Evolutionary conservation across 2,888 invertebrate species (phyloP).

Genomic region (Therioaphis trifolii): DNA sequence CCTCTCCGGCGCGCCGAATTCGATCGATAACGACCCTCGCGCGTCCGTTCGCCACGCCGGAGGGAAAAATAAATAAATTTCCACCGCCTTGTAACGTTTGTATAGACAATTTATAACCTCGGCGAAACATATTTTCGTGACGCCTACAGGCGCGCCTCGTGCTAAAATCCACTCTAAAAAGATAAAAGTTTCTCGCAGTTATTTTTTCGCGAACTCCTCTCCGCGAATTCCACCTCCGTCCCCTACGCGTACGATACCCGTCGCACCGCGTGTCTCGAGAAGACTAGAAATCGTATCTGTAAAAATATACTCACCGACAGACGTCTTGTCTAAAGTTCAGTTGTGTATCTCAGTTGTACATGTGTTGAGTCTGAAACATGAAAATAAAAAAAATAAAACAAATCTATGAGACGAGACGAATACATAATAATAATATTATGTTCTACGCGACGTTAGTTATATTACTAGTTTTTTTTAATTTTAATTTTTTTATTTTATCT

Average conservation of each 20-base stretch:
- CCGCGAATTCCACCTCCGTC: too few relatives aligned
- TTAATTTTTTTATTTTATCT: too few relatives aligned
- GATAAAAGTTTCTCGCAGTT: slow-evolving; percentile 5
- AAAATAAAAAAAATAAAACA: background rate
- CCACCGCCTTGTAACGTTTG: too few relatives aligned
- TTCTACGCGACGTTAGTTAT: too few relatives aligned
- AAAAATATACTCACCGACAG: slow-evolving; percentile 25
- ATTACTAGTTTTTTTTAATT: too few relatives aligned
- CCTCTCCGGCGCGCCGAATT: background rate
- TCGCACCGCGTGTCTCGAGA: too few relatives aligned
- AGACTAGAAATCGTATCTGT: background rate
- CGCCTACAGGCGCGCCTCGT: background rate
- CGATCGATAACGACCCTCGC: slow-evolving; percentile 43
- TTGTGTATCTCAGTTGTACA: background rate
- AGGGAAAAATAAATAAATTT: slow-evolving; percentile 3
- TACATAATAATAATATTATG: too few relatives aligned
- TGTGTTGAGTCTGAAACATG: slow-evolving; percentile 3
- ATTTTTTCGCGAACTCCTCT: too few relatives aligned
- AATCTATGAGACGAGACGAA: too few relatives aligned
- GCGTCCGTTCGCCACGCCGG: background rate
- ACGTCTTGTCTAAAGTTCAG: background rate
- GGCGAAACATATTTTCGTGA: background rate
- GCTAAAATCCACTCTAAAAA: background rate
- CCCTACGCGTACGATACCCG: too few relatives aligned
- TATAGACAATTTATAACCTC: slow-evolving; percentile 25